These are phyloP conservation scores for Goniozus legneri DNA, from an alignment of 1,140 invertebrate genomes.

Conservation along the genomic window DNA sequence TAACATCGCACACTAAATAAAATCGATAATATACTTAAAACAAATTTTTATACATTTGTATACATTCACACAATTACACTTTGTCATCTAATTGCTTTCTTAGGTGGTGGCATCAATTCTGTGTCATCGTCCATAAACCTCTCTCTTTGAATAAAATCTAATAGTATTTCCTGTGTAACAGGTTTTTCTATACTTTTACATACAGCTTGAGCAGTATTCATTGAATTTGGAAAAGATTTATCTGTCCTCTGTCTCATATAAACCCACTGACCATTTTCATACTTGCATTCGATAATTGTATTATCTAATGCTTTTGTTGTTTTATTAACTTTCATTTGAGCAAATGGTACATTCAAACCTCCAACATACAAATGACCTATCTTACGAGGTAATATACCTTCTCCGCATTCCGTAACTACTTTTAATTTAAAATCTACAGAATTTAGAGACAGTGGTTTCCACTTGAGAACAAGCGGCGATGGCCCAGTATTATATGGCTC, in stretches of 20 bases:
- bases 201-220: constrained; percentile 72
- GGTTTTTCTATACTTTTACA: constrained; percentile 70
- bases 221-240: constrained; percentile 94
- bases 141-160: constrained; percentile 69
- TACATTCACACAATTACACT: too few relatives aligned
- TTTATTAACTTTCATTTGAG: constrained; percentile 73
- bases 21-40: too few relatives aligned
- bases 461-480: constrained; percentile 88
- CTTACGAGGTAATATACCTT: constrained; percentile 72
- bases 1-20: too few relatives aligned
- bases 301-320: constrained; percentile 76
- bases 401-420: constrained; percentile 68
- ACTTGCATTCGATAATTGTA: constrained; percentile 96
- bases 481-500: constrained; percentile 82
- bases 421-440: constrained; percentile 94
- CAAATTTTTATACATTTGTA: too few relatives aligned
- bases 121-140: constrained; percentile 59
- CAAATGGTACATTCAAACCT: constrained; percentile 64
- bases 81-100: constrained; percentile 22
- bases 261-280: constrained; percentile 74
- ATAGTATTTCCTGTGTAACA: constrained; percentile 74
- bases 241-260: constrained; percentile 96
- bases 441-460: constrained; percentile 93
- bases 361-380: constrained; percentile 81
- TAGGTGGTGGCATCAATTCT: constrained; percentile 64